Percentiles rank a stretch among this genome's conserved stretches.
Conservation (phyloP, 2,888 invertebrate species). For the Ypsolopha sequella region DNA sequence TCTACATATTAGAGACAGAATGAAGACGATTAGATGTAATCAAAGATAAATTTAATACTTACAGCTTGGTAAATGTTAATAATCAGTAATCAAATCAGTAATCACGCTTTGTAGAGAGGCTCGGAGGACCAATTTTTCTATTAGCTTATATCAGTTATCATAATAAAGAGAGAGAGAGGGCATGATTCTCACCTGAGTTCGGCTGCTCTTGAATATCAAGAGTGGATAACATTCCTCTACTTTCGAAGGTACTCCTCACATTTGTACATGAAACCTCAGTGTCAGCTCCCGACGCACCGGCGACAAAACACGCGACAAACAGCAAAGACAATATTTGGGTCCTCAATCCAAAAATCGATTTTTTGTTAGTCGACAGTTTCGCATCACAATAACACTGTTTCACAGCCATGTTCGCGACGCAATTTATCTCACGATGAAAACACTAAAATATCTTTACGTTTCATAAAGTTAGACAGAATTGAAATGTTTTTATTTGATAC, state of each 20-base stretch:
- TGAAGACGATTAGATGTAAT: too few species aligned
- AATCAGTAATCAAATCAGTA: too few species aligned
- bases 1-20: too few species aligned
- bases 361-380: slow-evolving; percentile 59
- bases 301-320: slow-evolving; percentile 46
- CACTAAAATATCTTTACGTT: slow-evolving; percentile 25
- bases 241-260: slow-evolving; percentile 61
- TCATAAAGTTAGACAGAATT: slow-evolving; percentile 32
- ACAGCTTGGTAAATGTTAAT: too few species aligned
- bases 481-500: neutral
- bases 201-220: slow-evolving; percentile 61
- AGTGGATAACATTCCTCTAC: slow-evolving; percentile 60
- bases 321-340: slow-evolving; percentile 59
- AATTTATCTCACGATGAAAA: slow-evolving; percentile 23
- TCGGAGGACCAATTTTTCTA: too few species aligned
- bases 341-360: slow-evolving; percentile 65
- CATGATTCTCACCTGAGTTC: slow-evolving; percentile 54
- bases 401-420: slow-evolving; percentile 53
- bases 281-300: slow-evolving; percentile 40
- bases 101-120: too few species aligned
- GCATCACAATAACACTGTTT: slow-evolving; percentile 60
- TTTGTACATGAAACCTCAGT: slow-evolving; percentile 58
- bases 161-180: neutral
- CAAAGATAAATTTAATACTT: too few species aligned
- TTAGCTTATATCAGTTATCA: too few species aligned